Evolutionary conservation across 2,797 vertebrate species (phyloP).

Genomic region (Mus spretus): DNA sequence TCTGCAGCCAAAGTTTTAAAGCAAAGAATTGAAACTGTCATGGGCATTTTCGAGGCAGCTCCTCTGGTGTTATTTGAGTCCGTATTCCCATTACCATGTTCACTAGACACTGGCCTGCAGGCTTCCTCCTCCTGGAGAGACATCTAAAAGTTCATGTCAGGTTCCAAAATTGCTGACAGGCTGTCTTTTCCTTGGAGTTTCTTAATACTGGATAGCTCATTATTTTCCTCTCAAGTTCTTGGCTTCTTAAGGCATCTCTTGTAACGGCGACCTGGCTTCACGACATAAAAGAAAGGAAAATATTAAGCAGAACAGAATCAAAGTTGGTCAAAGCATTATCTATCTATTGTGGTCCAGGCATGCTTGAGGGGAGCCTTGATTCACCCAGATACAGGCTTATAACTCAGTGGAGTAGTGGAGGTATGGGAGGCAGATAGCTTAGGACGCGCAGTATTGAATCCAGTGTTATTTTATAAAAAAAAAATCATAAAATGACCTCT

Average conservation of each 20-base stretch:
- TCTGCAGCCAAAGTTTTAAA: constrained; percentile 6
- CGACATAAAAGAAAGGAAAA: not conserved
- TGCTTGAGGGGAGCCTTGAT: not conserved
- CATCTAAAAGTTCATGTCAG: not conserved
- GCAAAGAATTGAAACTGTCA: not conserved
- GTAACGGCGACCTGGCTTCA: not conserved
- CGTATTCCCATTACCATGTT: not conserved
- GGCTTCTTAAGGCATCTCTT: not conserved
- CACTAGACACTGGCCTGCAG: not conserved
- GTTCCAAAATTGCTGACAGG: not conserved
- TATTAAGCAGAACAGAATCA: constrained; percentile 22
- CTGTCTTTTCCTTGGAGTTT: not conserved
- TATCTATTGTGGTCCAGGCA: not conserved
- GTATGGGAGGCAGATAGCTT: not conserved
- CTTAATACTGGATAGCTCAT: not conserved
- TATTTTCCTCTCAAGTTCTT: not conserved
- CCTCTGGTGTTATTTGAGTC: not conserved
- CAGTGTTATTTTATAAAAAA: not conserved
- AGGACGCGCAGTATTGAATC: not conserved
- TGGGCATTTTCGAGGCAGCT: not conserved
- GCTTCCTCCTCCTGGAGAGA: not conserved
- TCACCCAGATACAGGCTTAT: not conserved
- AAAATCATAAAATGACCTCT: not conserved
- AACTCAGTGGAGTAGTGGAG: no score
- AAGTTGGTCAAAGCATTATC: not conserved